A percentile compares a stretch with the other conserved stretches of the same genome.
Evolutionary conservation across 2,888 invertebrate genomes (phyloP).

Genomic region (Drosophila affinis): DNA sequence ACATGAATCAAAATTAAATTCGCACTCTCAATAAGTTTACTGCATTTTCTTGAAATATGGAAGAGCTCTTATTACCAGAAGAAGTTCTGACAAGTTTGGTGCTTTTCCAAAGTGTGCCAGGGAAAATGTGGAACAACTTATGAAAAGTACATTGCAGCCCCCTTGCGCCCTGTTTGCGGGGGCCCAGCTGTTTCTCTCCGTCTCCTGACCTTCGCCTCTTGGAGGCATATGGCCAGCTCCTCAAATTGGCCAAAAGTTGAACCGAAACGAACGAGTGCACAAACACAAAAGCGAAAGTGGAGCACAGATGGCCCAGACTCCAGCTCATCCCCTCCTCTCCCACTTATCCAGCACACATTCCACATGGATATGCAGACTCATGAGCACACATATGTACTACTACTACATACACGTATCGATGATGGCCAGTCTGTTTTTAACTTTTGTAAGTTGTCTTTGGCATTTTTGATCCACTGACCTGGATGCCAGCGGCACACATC

Average conservation of each 20-base stretch:
- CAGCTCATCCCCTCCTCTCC: background rate
- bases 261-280: slow-evolving; percentile 20
- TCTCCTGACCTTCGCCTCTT: slow-evolving; percentile 36
- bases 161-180: background rate
- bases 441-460: slow-evolving; percentile 66
- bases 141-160: slow-evolving; percentile 7
- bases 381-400: background rate
- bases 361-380: background rate
- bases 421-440: slow-evolving; percentile 51
- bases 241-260: slow-evolving; percentile 42
- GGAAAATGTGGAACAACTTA: background rate
- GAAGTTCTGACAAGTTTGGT: slow-evolving; percentile 2
- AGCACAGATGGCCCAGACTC: slow-evolving; percentile 37
- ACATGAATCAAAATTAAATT: slow-evolving; percentile 8
- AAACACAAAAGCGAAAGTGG: slow-evolving; percentile 59
- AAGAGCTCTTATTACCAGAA: background rate
- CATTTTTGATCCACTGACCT: slow-evolving; percentile 73
- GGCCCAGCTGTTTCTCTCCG: slow-evolving; percentile 16
- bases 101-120: background rate
- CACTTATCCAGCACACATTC: background rate
- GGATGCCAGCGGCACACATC: slow-evolving; percentile 42
- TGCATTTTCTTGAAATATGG: background rate
- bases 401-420: slow-evolving; percentile 21
- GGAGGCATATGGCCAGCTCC: background rate
- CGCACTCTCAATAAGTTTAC: background rate